Evolutionary conservation across 2,113 vertebrate genomes (phyloP), one percentile per base, ranked within the genome.

Genomic region (Bos indicus): DNA sequence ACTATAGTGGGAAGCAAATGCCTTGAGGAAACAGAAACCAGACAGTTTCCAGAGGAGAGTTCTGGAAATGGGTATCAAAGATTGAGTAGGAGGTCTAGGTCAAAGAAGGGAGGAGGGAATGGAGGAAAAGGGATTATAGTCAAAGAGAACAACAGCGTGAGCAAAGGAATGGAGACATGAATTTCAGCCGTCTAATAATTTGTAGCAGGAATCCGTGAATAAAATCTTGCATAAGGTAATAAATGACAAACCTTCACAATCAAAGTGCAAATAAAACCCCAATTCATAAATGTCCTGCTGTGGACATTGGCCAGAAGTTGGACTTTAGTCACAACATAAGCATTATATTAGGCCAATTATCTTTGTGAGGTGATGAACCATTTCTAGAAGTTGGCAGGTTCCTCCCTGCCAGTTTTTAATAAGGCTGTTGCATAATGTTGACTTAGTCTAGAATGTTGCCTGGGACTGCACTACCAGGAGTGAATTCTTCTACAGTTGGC

Each of bases 401-500:
- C 83, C 16, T 95, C 56, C 40, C 43, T 93, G 48, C 8, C 96
- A 51, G 78, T 85, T 93, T 97, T 97, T 98, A 94, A 95, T 51
- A 98, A 94, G 54, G 96, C 62, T 97, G 95, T 8, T 98, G 87
- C 33, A 26, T 94, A 2, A 0, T 9, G 96, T 97, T 56, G 33
- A 97, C 71, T 46, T 93, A 77, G 97, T 93, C 84, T 85, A 90
- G 64, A 95, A 16, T 74, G 95, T 90, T 95, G 84, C 81, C 90
- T 85, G 88, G 71, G 86, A n/a, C 84, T 97, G 84, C 85, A n/a
- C 90, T 94, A 94, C 78, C 60, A 91, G 80, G 36, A 78, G 51
- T 88, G 95, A 99, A 98, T 98, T 98, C 57, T 62, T 95, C n/a
- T 90, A 36, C 92, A 98, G 52, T 96, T 97, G 94, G 84, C 97